Base-by-base conservation (phyloP, 2,797 vertebrate species). In the Molossus molossus region DNA sequence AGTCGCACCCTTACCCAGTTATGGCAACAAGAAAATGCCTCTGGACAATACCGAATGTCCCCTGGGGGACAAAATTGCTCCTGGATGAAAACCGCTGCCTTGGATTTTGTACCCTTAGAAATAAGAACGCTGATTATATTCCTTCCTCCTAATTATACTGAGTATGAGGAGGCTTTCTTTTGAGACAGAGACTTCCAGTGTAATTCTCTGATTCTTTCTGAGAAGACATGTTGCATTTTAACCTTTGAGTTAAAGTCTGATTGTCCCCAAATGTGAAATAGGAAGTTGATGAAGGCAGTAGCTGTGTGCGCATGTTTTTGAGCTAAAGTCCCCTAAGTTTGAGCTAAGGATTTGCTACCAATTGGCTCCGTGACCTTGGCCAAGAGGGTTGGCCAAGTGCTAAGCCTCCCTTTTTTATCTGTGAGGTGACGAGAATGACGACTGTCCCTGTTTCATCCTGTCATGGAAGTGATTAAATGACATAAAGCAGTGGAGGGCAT, bases 221-320 rank as follows among this genome's bases (percentile, higher is more conserved):
- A 90, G 67, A 62, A 94, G 93, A 76, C 6, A 69, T 33, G 4
- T 3, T 88, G 13, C 21, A 69, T 89, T 85, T 96, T 94, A 75
- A 80, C n/a, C 72, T 88, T 92, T 70, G 15, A 64, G 40, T 17
- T 45, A 45, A 40, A 45, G 27, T 20, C 3, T 48, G 13, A 12
- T 20, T 76, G 2, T 55, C 15, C 12, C 9, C 55, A 40, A 23
- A 7, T 90, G 62, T 90, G 67, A 95, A 79, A 79, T 55, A 86
- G 20, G 7, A 92, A 79, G 69, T n/a, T 57, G 50, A 79, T 27
- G 90, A 73, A 83, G 21, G 6, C 2, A 17, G 1, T 67, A 37
- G 27, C 33, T 67, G 25, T 5, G 21, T 37, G 40, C 15, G 11
- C 4, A 9, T 50, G 9, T 23, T 60, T 95, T 76, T 91, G 62